These are phyloP conservation scores for Amphipyra tragopoginis DNA, from an alignment of 2,888 invertebrate genomes.

Conservation along the genomic window DNA sequence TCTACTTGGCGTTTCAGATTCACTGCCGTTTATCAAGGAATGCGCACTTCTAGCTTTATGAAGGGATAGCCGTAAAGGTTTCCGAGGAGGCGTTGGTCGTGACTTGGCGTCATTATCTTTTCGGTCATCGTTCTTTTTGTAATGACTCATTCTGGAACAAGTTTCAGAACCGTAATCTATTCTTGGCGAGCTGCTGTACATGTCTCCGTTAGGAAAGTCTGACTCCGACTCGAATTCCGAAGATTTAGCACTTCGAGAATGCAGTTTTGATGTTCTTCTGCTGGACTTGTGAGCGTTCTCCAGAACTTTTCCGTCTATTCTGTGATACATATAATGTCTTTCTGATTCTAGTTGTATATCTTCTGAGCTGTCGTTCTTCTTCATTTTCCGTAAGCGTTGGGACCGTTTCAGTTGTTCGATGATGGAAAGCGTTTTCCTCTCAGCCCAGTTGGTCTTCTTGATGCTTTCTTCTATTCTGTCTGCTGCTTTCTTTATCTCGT, in stretches of 20 bases:
- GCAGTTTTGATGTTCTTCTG: conserved; percentile 82
- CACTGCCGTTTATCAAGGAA: conserved; percentile 89
- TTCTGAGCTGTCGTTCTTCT: conserved; percentile 84
- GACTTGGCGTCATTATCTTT: conserved; percentile 83
- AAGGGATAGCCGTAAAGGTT: conserved; percentile 94
- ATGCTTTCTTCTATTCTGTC: conserved; percentile 85
- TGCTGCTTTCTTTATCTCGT: conserved; percentile 81
- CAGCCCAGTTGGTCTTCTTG: conserved; percentile 88
- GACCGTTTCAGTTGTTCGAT: conserved; percentile 86
- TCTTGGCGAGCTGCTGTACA: conserved; percentile 80
- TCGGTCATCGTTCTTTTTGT: conserved; percentile 81
- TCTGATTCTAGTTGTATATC: conserved; percentile 87
- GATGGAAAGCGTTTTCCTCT: conserved; percentile 84
- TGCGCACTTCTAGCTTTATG: conserved; percentile 96
- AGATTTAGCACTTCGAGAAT: conserved; percentile 92
- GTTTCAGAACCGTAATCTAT: conserved; percentile 91
- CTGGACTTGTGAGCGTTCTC: conserved; percentile 89
- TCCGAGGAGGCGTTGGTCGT: conserved; percentile 95
- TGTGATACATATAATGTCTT: conserved; percentile 81
- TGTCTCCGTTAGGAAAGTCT: conserved; percentile 84
- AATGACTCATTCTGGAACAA: conserved; percentile 82
- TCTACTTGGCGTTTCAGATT: conserved; percentile 81
- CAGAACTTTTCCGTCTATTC: conserved; percentile 88
- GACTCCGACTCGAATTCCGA: conserved; percentile 95
- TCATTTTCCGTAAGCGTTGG: conserved; percentile 81